phyloP scores from a whole-genome alignment of 2,888 invertebrate species.

The Pseudolycoriella hygida region DNA sequence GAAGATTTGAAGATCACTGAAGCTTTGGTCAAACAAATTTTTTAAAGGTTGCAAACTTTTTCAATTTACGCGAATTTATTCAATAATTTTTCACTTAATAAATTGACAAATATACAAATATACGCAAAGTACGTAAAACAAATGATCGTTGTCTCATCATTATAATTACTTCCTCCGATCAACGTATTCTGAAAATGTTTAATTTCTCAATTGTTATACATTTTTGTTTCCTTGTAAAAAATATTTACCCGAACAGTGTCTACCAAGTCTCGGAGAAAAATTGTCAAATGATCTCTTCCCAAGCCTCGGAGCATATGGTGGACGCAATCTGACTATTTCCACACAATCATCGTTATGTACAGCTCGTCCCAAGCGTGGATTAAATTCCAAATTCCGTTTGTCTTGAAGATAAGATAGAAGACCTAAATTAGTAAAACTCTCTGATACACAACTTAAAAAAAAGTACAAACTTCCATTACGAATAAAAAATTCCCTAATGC shows the following conservation, averaged over 20 bases:
- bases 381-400: neutral
- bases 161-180: too few relatives aligned
- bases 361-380: neutral
- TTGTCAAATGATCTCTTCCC: neutral
- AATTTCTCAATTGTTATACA: too few relatives aligned
- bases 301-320: neutral
- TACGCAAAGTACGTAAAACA: too few relatives aligned
- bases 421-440: neutral
- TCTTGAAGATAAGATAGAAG: slow-evolving; percentile 1
- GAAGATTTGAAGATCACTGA: too few relatives aligned
- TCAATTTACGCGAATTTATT: too few relatives aligned
- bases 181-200: too few relatives aligned
- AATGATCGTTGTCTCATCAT: too few relatives aligned
- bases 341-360: neutral
- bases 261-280: neutral
- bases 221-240: too few relatives aligned
- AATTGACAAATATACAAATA: too few relatives aligned
- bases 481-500: neutral
- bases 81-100: too few relatives aligned
- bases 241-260: slow-evolving; percentile 1
- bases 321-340: neutral
- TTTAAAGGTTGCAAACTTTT: too few relatives aligned
- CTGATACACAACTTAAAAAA: neutral
- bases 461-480: neutral
- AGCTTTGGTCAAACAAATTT: too few relatives aligned